Conservation (phyloP, 2,888 invertebrate species). For the Aromia moschata region DNA sequence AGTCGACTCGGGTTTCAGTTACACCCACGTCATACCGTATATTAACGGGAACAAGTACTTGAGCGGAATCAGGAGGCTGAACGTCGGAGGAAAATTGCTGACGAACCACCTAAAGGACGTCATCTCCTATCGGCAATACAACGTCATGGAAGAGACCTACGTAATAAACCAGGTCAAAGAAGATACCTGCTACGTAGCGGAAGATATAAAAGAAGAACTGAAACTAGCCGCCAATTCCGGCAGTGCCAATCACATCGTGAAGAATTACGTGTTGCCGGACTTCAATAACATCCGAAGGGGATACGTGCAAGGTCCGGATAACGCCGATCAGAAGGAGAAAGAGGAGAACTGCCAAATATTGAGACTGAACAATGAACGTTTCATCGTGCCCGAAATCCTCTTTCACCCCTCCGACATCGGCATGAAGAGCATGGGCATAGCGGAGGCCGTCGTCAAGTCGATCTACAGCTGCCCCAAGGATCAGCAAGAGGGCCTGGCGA, state of each 20-base stretch:
- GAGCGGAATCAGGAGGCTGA: constrained; percentile 81
- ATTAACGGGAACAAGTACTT: constrained; percentile 71
- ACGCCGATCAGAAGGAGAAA: constrained; percentile 44
- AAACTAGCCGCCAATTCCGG: constrained; percentile 70
- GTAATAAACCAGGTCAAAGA: constrained; percentile 99
- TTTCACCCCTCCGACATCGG: constrained; percentile 96
- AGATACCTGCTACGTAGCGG: constrained; percentile 93
- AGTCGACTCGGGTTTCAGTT: constrained; percentile 95
- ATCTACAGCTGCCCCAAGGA: constrained; percentile 79
- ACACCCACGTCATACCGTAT: constrained; percentile 93
- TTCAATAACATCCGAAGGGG: constrained; percentile 90
- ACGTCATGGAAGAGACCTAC: constrained; percentile 99
- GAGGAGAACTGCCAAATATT: constrained; percentile 73
- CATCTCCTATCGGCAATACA: constrained; percentile 93
- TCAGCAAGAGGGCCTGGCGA: constrained; percentile 79
- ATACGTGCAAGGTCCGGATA: constrained; percentile 54
- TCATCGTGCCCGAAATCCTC: constrained; percentile 92
- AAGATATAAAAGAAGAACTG: constrained; percentile 84
- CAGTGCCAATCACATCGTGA: constrained; percentile 75
- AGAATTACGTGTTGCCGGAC: constrained; percentile 96
- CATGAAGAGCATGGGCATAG: constrained; percentile 89
- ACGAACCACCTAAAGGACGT: constrained; percentile 98
- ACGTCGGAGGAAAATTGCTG: constrained; percentile 92
- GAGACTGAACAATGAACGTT: constrained; percentile 90
- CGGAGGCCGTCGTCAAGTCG: constrained; percentile 85